Evolutionary conservation across 2,797 vertebrate genomes (phyloP).

Genomic region (Coregonus sp.): DNA sequence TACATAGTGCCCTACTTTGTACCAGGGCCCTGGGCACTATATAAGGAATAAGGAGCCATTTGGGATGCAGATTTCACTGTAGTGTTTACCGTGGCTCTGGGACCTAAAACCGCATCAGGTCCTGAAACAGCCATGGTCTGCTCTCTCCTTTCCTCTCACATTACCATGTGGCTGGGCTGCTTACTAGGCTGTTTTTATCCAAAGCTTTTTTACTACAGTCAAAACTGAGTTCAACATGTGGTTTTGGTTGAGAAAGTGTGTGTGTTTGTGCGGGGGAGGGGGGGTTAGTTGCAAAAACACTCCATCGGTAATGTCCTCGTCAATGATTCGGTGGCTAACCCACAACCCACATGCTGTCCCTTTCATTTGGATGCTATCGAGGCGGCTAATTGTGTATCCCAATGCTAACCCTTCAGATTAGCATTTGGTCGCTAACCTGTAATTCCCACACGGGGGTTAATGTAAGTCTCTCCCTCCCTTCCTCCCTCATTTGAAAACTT

Average conservation of each 20-base stretch:
- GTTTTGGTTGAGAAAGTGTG: constrained; percentile 1
- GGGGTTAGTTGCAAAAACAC: neutral
- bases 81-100: neutral
- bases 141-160: neutral
- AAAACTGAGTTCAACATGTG: constrained; percentile 16
- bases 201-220: neutral
- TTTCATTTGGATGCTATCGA: constrained; percentile 3
- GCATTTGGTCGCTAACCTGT: constrained; percentile 30
- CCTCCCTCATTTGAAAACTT: neutral
- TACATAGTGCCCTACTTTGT: neutral
- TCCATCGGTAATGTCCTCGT: neutral
- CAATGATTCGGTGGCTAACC: constrained; percentile 4
- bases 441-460: constrained; percentile 9
- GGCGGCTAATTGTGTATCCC: neutral
- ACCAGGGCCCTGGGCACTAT: neutral
- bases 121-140: neutral
- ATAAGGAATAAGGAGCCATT: neutral
- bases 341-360: neutral
- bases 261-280: neutral
- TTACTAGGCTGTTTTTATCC: neutral
- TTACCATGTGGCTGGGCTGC: constrained; percentile 2
- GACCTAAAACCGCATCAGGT: neutral
- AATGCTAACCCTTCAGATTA: constrained; percentile 12
- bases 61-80: constrained; percentile 2
- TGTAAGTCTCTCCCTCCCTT: no score